Evolutionary conservation across 1,140 invertebrate species (phyloP).

Genomic region (Drosophila nigrodunni): DNA sequence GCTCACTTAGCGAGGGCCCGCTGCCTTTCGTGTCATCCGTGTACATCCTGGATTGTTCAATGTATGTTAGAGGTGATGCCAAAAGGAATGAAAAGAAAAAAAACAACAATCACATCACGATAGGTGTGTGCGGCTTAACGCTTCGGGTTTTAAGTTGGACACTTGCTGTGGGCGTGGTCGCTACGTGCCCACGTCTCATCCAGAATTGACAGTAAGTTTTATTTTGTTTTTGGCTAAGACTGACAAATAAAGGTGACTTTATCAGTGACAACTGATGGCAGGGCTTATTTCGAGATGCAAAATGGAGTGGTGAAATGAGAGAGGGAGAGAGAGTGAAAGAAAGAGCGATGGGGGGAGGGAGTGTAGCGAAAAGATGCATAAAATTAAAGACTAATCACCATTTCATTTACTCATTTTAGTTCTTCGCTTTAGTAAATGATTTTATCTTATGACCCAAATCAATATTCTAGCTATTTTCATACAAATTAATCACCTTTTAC

Average conservation of each 20-base stretch:
- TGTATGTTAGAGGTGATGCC: conserved; percentile 49
- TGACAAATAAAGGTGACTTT: conserved; percentile 82
- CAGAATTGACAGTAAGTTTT: conserved; percentile 49
- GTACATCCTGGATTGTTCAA: conserved; percentile 10
- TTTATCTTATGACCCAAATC: background rate
- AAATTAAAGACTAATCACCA: background rate
- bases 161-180: conserved; percentile 38
- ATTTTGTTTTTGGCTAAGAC: conserved; percentile 54
- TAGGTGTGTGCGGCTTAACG: conserved; percentile 82
- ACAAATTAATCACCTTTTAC: background rate
- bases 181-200: conserved; percentile 53
- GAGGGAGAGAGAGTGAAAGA: background rate
- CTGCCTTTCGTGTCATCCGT: conserved; percentile 6
- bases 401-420: no score
- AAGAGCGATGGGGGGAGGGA: background rate
- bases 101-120: conserved; percentile 51
- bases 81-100: conserved; percentile 21
- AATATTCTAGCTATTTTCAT: background rate
- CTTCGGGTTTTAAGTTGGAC: conserved; percentile 52
- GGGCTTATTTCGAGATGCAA: conserved; percentile 50
- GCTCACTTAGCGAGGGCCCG: conserved; percentile 77
- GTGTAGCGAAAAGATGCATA: background rate
- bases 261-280: conserved; percentile 62
- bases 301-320: background rate
- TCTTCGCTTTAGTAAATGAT: background rate